Evolutionary conservation across 2,797 vertebrate genomes (phyloP).

Genomic region (Sebastes diploproa): DNA sequence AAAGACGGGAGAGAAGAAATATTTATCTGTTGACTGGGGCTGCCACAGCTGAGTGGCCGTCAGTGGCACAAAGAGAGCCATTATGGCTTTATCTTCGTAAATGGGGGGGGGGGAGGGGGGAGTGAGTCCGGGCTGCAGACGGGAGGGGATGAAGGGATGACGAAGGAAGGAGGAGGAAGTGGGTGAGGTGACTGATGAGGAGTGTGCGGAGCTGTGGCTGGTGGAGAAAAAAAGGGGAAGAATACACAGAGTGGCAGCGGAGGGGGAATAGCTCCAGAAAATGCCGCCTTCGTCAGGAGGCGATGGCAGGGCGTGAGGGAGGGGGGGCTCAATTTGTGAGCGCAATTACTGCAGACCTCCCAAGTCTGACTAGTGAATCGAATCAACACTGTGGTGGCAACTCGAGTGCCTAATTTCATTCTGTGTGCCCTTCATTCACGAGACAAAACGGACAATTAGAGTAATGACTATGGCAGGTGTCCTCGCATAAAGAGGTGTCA

Average conservation of each 20-base stretch:
- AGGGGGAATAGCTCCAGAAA: conserved; percentile 35
- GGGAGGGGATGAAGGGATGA: conserved; percentile 42
- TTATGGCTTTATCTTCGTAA: conserved; percentile 83
- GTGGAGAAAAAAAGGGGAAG: conserved; percentile 29
- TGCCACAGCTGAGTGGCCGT: conserved; percentile 68
- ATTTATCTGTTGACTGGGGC: conserved; percentile 70
- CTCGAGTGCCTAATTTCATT: conserved; percentile 68
- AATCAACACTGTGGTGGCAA: conserved; percentile 67
- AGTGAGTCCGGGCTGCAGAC: conserved; percentile 45
- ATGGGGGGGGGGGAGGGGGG: conserved; percentile 44
- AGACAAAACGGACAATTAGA: conserved; percentile 58
- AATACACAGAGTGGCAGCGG: conserved; percentile 52
- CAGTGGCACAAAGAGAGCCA: conserved; percentile 79
- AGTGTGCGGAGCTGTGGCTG: conserved; percentile 57
- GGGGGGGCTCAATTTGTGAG: conserved; percentile 55
- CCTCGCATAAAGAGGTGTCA: conserved; percentile 40
- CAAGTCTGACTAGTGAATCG: conserved; percentile 64
- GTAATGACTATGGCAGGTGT: conserved; percentile 66
- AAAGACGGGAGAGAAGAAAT: conserved; percentile 69
- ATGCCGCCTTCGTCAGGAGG: conserved; percentile 49
- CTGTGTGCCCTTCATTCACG: conserved; percentile 55
- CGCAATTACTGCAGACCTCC: conserved; percentile 73
- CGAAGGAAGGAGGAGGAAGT: conserved; percentile 24
- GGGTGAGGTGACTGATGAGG: conserved; percentile 69
- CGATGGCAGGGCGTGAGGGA: conserved; percentile 12